Conservation (phyloP, 2,888 invertebrate species). For the Apotomis betuletana region DNA sequence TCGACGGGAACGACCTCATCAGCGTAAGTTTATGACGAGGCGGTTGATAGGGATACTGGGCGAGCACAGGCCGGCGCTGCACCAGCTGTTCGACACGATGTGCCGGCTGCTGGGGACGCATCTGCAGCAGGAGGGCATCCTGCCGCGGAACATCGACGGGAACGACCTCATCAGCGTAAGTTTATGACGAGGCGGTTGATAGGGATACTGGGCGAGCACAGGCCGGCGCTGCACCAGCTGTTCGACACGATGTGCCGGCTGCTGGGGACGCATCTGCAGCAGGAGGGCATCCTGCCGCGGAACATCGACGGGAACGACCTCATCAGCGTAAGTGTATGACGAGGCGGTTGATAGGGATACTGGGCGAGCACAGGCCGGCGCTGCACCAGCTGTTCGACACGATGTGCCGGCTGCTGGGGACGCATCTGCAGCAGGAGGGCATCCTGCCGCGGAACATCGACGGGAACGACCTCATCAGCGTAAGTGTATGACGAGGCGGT, state of each 20-base stretch:
- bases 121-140: conserved; percentile 89
- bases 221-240: conserved; percentile 90
- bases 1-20: conserved; percentile 81
- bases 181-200: background rate
- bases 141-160: conserved; percentile 82
- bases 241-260: conserved; percentile 92
- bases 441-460: conserved; percentile 85
- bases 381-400: conserved; percentile 92
- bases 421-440: conserved; percentile 89
- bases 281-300: conserved; percentile 88
- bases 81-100: conserved; percentile 93
- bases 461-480: conserved; percentile 81
- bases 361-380: conserved; percentile 82
- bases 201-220: conserved; percentile 68
- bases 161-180: conserved; percentile 82
- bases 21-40: conserved; percentile 64
- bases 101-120: conserved; percentile 89
- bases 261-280: conserved; percentile 89
- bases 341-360: conserved; percentile 50
- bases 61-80: conserved; percentile 86
- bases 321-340: conserved; percentile 70
- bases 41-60: conserved; percentile 59
- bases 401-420: conserved; percentile 92
- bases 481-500: conserved; percentile 50
- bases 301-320: conserved; percentile 80